These are phyloP conservation scores for Pomatorhinus ruficollis DNA, from an alignment of 2,113 vertebrate species.

Conservation along the genomic window DNA sequence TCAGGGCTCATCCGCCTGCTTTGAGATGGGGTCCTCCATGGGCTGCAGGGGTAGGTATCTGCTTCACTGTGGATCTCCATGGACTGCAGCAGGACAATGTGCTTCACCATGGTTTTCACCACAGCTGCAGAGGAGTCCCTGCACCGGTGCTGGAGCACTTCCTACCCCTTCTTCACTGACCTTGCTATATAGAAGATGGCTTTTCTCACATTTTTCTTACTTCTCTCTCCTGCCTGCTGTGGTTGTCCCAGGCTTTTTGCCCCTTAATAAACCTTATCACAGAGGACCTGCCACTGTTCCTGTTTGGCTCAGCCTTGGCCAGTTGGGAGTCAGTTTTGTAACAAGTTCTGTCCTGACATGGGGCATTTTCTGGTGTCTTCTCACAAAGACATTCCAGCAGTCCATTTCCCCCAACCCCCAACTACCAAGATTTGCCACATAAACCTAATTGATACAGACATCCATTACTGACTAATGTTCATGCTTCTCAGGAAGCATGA, in stretches of 20 bases:
- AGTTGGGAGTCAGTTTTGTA: neutral
- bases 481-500: neutral
- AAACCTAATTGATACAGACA: neutral
- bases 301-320: neutral
- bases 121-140: neutral
- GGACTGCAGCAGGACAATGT: neutral
- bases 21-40: accelerated
- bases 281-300: accelerated
- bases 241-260: neutral
- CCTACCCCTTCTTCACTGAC: neutral
- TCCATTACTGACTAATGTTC: neutral
- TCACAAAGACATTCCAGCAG: neutral
- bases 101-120: neutral
- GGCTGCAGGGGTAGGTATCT: neutral
- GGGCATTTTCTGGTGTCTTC: neutral
- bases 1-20: neutral
- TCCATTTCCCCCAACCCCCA: accelerated
- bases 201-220: neutral
- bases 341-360: neutral
- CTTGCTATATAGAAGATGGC: neutral
- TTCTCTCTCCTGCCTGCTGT: neutral
- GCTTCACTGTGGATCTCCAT: neutral
- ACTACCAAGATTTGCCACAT: neutral
- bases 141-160: neutral
- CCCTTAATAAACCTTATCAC: neutral